Evolutionary conservation across 1,140 invertebrate genomes (phyloP), one percentile per base, ranked within the genome.

Genomic region (Drosophila seguyi): DNA sequence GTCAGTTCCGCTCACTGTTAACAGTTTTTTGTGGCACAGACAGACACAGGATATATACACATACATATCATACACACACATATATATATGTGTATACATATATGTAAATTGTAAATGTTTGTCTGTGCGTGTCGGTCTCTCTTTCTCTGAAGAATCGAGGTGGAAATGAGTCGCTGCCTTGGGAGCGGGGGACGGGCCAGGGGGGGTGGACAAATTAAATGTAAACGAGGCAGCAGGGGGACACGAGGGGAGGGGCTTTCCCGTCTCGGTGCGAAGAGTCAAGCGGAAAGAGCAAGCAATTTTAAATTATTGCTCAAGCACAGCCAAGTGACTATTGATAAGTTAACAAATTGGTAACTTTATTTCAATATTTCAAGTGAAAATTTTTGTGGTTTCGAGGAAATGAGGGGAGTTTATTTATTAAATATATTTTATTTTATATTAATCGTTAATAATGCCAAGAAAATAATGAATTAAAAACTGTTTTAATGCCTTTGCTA

Each of bases 301-400:
- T 72, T 72, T 41, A 71, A 72, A 72, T 71, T 58, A 72, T 71
- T 71, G 66, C 39, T 71, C 68, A 72, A 58, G 66, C 65, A 58
- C 36, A 71, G 29, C 42, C 36, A 41, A 72, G 65, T 71, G 52
- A 58, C 42, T 58, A 48, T 57, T 69, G 69, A 72, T 72, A 47
- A 57, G 65, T 72, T 53, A 72, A 69, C 65, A 72, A 72, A 69
- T 72, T 69, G 68, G 34, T 10, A 39, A 39, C 50, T 69, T 67
- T 13, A 57, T 58, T 55, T 31, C 22, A 53, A 25, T 42, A 36
- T 36, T 57, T 48, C 27, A 34, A 53, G 20, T 29, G 16, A 56
- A 34, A 20, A 68, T 31, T 22, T 10, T 36, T 52, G 31, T 20
- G 22, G 45, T 8, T 7, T n/a, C 14, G 13, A 6, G 13, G 7